Evolutionary conservation across 2,797 vertebrate genomes (phyloP), one percentile per base, ranked within the genome.

Genomic region (Alfaro cultratus): DNA sequence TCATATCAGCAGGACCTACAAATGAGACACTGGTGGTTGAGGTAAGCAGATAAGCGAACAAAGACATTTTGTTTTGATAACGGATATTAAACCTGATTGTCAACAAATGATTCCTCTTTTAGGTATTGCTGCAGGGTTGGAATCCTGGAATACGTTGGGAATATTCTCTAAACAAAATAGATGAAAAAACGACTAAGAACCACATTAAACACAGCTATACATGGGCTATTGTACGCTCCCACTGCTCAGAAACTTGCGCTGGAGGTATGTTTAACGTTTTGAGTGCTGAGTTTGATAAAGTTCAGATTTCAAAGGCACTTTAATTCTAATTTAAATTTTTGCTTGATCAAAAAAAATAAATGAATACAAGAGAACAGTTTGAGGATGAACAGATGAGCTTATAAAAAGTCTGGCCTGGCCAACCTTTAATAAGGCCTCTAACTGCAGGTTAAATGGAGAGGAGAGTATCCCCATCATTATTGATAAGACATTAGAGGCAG

Each of bases 71-170:
- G 5, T 23, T 77, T 31, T 46, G 12, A 26, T 67, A 4, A n/a
- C 7, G n/a, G n/a, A 74, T 13, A 43, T 18, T n/a, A n/a, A 41
- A n/a, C 15, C 43, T 23, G 12, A 31, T n/a, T 18, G 45, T 18
- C 0, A 26, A 43, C 18, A 36, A 34, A 5, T 78, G 73, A 6
- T 85, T 80, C 84, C 82, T 79, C n/a, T 83, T 84, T 21, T 57
- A 98, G 97, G 94, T 98, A 74, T 91, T 98, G 76, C 92, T 97
- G 83, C 97, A 97, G 93, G 97, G 97, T 78, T 95, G 92, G 93
- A 98, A 98, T 85, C 96, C 97, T 0, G 97, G 97, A 11, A 88
- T 98, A 36, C 88, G 87, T 41, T 98, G 97, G 97, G 97, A 98
- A 89, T 98, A 97, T 84, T 95, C 97, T 0, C 85, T 97, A 49